phyloP scores from a whole-genome alignment of 2,797 vertebrate genomes.

The Darevskia nairensis region DNA sequence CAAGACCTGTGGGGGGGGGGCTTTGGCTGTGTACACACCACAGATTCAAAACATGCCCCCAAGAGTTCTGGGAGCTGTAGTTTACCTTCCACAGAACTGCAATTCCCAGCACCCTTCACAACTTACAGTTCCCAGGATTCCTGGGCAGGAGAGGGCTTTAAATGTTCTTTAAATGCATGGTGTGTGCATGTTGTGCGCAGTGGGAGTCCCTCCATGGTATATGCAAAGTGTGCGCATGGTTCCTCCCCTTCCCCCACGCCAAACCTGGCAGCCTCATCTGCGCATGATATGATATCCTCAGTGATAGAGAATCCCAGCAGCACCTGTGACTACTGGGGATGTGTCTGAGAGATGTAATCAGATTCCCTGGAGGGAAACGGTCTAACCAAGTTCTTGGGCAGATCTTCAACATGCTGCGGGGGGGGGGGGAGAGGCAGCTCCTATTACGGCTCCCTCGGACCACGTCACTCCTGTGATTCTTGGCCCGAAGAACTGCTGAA shows the following conservation, averaged over 20 bases:
- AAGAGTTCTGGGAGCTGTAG: too few relatives aligned
- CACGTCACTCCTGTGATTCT: not conserved
- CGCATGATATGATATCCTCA: not conserved
- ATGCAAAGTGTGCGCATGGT: not conserved
- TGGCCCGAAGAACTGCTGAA: not conserved
- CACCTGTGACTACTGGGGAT: not conserved
- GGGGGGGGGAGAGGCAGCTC: not conserved
- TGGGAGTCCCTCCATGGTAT: not conserved
- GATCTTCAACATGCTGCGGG: not conserved
- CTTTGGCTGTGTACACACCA: too few relatives aligned
- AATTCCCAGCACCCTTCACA: too few relatives aligned
- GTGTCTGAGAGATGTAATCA: slow-evolving; percentile 1
- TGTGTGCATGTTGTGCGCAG: not conserved
- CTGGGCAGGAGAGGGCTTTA: too few relatives aligned
- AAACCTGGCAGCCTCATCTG: too few relatives aligned
- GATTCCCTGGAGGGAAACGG: not conserved
- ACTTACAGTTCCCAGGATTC: too few relatives aligned
- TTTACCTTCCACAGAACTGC: too few relatives aligned
- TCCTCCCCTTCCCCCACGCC: too few relatives aligned
- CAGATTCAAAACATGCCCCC: too few relatives aligned
- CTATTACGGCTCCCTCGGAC: not conserved
- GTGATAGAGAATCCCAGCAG: not conserved
- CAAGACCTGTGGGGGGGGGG: too few relatives aligned
- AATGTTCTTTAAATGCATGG: too few relatives aligned
- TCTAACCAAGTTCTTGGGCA: not conserved